Conservation (phyloP, 2,797 vertebrate genomes). For the Brotogeris chrysoptera region DNA sequence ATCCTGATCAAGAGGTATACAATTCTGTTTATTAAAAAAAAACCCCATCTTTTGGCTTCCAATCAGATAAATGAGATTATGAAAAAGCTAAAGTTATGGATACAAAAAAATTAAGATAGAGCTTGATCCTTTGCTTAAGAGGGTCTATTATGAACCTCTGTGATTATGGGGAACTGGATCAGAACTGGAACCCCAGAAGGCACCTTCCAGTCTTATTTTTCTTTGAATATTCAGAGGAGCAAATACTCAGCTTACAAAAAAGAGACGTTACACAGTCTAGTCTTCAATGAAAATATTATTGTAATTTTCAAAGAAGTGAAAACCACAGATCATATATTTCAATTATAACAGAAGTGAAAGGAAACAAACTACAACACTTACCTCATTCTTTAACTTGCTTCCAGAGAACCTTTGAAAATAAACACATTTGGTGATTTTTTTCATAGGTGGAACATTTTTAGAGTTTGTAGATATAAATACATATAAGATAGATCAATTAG, state of each 20-base stretch:
- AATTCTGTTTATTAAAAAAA: neutral
- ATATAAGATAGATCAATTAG: neutral
- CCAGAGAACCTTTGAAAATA: constrained; percentile 91
- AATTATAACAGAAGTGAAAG: neutral
- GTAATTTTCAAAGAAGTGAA: neutral
- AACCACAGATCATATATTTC: neutral
- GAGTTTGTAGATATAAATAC: neutral
- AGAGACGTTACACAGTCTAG: neutral
- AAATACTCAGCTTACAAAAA: neutral
- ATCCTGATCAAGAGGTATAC: neutral
- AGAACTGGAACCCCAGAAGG: neutral
- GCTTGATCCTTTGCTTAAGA: neutral
- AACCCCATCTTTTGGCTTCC: neutral
- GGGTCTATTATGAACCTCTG: neutral
- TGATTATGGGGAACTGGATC: neutral
- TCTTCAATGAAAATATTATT: neutral
- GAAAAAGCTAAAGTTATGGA: neutral
- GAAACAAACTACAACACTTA: constrained; percentile 67
- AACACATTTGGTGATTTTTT: constrained; percentile 51
- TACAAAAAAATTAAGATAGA: neutral
- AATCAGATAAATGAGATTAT: neutral
- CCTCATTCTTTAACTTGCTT: constrained; percentile 97
- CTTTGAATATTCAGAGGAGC: neutral
- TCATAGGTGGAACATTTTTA: neutral
- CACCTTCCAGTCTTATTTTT: neutral